Evolutionary conservation across 1,140 invertebrate species (phyloP), one percentile per base, ranked within the genome.

Genomic region (Lycorma delicatula): DNA sequence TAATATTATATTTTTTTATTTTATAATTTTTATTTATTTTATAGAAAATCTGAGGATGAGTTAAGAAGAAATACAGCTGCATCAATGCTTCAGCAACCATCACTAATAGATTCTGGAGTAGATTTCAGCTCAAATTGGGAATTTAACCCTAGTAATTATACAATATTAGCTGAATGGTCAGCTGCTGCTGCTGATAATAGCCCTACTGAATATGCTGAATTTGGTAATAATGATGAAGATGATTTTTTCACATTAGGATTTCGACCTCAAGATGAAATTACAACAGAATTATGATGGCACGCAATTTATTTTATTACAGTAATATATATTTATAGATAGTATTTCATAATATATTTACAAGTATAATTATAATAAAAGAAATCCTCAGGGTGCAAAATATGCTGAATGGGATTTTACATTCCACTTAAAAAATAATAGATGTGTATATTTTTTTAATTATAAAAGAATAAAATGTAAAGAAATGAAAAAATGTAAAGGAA

Each of bases 231-330:
- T 7, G 82, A 85, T 63, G 83, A 67, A 28, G 66, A 86, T 61
- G 84, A 86, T 67, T 82, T 85, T 61, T 81, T 82, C 63, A 81
- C 83, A 65, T 76, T 86, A 65, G 84, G 84, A 18, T 84, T 84
- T 66, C 75, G 84, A 61, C 85, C 85, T 2, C 85, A 87, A 68
- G 85, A 87, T 69, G 84, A 86, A 75, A 84, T 87, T 60, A 86
- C 84, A 49, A 87, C 85, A 54, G 84, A 86, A 75, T 77, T 87
- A 66, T 86, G 74, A 79, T 59, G 48, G n/a, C n/a, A n/a, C n/a
- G n/a, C n/a, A n/a, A n/a, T n/a, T n/a, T n/a, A n/a, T n/a, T n/a
- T n/a, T n/a, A n/a, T n/a, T n/a, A n/a, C n/a, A n/a, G n/a, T n/a
- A n/a, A n/a, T n/a, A n/a, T n/a, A n/a, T n/a, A n/a, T n/a, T n/a